Base-by-base conservation (phyloP, 2,888 invertebrate genomes). In the Phortica magna region DNA sequence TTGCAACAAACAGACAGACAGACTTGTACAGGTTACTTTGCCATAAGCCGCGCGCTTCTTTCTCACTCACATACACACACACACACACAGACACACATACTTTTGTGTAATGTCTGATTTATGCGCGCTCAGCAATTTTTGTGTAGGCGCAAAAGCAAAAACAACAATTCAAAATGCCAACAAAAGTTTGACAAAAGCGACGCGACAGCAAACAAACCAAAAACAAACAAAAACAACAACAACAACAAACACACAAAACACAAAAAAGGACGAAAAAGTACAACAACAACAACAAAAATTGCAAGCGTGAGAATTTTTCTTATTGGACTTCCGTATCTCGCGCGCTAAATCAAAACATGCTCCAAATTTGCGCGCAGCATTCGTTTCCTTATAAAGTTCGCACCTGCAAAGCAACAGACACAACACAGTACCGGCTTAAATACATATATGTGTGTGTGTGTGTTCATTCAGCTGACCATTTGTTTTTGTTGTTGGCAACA, bases 301-400 rank as follows among this genome's bases (percentile, higher is more conserved):
- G 31, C 87, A 84, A 86, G 85, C 85, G 85, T 86, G 85, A 86
- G 85, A 86, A 86, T 88, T 88, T 87, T 85, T 83, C 85, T 87
- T 85, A 87, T 83, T 83, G 64, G 70, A 71, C 70, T 71, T 71
- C 70, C 70, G 53, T 71, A 71, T 71, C 70, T 71, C 22, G 70
- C 53, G 55, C 70, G 55, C 70, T 71, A 71, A 71, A 71, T 71
- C 53, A 71, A 71, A 68, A 55, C 55, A 12, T 71, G 70, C 70
- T 71, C 70, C 70, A 71, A 71, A 55, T 71, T 71, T 71, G 53
- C 53, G 31, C 70, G 42, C 43, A 48, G 2, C 31, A 31, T 67
- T 31, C 6, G 55, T 55, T 71, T 71, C 55, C 70, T 71, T 71
- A 55, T 71, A 71, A 53, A 71, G 67, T 71, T 71, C 55, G 70